A percentile compares a stretch with the other conserved stretches of the same genome.
Evolutionary conservation across 2,888 invertebrate species (phyloP).

Genomic region (Ecliptopera silaceata): DNA sequence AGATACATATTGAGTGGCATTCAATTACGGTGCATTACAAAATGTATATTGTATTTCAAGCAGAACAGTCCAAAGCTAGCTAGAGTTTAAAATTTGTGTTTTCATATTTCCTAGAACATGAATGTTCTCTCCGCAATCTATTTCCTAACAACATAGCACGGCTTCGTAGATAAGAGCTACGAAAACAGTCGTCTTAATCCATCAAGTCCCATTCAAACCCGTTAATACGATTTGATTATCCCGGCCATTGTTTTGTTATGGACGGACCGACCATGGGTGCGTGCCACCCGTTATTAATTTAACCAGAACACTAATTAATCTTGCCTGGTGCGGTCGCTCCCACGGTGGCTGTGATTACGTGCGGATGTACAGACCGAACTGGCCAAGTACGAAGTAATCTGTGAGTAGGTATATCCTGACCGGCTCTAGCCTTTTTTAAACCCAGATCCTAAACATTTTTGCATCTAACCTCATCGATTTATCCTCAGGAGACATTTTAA

Average conservation of each 20-base stretch:
- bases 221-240: slow-evolving; percentile 57
- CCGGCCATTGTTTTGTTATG: slow-evolving; percentile 47
- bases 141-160: not conserved
- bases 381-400: slow-evolving; percentile 33
- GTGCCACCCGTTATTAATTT: slow-evolving; percentile 75
- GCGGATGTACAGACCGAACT: slow-evolving; percentile 46
- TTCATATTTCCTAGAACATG: slow-evolving; percentile 1
- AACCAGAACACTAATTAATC: slow-evolving; percentile 78
- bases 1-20: slow-evolving; percentile 10
- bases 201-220: slow-evolving; percentile 44
- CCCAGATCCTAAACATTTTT: not conserved
- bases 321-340: slow-evolving; percentile 70
- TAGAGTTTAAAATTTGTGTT: not conserved
- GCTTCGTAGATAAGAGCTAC: slow-evolving; percentile 28
- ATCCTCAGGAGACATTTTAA: no score
- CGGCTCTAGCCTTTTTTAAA: not conserved
- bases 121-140: not conserved
- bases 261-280: slow-evolving; percentile 52
- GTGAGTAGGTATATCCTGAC: slow-evolving; percentile 6
- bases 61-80: not conserved
- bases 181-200: slow-evolving; percentile 40
- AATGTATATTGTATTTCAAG: not conserved
- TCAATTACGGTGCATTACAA: not conserved
- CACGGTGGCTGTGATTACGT: slow-evolving; percentile 53
- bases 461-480: no score